phyloP scores from a whole-genome alignment of 2,797 vertebrate species.

The Spinibarbus caldwelli region DNA sequence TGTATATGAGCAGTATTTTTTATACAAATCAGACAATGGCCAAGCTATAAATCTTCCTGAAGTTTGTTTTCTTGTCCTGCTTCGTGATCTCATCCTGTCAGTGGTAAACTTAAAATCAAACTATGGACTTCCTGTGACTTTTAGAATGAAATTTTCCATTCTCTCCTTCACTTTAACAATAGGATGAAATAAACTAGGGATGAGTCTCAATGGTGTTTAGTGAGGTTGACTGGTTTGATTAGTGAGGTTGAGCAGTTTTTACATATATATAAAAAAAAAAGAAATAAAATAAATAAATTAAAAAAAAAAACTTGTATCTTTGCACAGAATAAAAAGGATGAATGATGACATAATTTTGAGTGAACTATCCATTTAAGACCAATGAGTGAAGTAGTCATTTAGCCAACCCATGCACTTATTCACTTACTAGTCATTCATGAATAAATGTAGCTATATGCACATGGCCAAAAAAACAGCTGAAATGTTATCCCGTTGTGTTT shows the following conservation, averaged over 20 bases:
- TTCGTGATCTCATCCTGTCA: not conserved
- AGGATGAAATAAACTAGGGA: not conserved
- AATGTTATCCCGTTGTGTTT: not conserved
- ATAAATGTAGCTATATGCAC: not conserved
- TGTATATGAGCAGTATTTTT: not conserved
- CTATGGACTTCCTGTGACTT: not conserved
- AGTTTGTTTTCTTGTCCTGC: slow-evolving; percentile 23
- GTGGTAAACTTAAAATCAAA: not conserved
- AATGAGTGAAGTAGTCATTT: not conserved
- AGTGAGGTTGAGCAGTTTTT: not conserved
- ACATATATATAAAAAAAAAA: too few relatives aligned
- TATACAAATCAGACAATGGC: not conserved
- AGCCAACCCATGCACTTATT: not conserved
- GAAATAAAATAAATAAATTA: too few relatives aligned
- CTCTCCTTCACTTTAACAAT: not conserved
- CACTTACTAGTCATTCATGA: not conserved
- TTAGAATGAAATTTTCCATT: not conserved
- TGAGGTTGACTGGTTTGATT: not conserved
- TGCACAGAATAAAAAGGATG: too few relatives aligned
- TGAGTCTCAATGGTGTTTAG: not conserved
- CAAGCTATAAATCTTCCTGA: slow-evolving; percentile 15
- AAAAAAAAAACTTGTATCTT: too few relatives aligned
- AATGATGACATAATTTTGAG: too few relatives aligned
- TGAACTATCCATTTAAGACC: not conserved
- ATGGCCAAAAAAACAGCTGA: not conserved